These are phyloP conservation scores for Hoplostethus atlanticus DNA, from an alignment of 2,797 vertebrate species.

Conservation along the genomic window DNA sequence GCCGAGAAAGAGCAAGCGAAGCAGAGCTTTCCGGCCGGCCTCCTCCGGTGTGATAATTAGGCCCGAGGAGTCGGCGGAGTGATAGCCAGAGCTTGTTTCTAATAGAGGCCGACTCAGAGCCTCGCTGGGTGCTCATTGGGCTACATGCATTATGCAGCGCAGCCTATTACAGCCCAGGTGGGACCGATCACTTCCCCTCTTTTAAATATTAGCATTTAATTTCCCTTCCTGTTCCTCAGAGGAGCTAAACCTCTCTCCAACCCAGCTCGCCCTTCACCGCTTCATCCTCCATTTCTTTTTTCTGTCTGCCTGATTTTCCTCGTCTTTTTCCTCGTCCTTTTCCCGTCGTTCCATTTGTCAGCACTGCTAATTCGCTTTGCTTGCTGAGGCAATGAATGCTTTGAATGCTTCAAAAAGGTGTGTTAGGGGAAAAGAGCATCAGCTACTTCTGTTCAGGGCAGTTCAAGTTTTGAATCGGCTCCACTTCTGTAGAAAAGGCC, in stretches of 20 bases:
- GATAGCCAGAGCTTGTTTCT: constrained; percentile 51
- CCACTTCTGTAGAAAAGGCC: too few species aligned
- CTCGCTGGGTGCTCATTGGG: constrained; percentile 77
- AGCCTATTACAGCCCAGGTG: constrained; percentile 68
- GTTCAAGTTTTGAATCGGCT: too few species aligned
- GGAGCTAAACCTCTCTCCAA: constrained; percentile 31
- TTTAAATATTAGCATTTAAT: constrained; percentile 72
- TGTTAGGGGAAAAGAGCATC: too few species aligned
- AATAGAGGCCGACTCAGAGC: constrained; percentile 79
- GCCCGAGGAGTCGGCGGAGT: constrained; percentile 50
- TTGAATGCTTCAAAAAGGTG: too few species aligned
- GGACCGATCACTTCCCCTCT: constrained; percentile 58
- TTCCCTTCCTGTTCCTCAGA: constrained; percentile 45
- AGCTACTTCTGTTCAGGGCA: too few species aligned
- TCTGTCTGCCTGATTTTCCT: not conserved
- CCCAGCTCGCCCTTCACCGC: constrained; percentile 13
- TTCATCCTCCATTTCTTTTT: not conserved
- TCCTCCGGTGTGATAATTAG: constrained; percentile 60
- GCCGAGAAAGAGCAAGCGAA: constrained; percentile 42
- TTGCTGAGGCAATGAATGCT: too few species aligned
- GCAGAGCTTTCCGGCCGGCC: constrained; percentile 43
- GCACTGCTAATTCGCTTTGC: constrained; percentile 2
- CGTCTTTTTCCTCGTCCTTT: constrained; percentile 5
- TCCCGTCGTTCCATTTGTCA: constrained; percentile 5
- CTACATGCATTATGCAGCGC: constrained; percentile 71